Base-by-base conservation (phyloP, 2,888 invertebrate species). In the Hylaea fasciaria region DNA sequence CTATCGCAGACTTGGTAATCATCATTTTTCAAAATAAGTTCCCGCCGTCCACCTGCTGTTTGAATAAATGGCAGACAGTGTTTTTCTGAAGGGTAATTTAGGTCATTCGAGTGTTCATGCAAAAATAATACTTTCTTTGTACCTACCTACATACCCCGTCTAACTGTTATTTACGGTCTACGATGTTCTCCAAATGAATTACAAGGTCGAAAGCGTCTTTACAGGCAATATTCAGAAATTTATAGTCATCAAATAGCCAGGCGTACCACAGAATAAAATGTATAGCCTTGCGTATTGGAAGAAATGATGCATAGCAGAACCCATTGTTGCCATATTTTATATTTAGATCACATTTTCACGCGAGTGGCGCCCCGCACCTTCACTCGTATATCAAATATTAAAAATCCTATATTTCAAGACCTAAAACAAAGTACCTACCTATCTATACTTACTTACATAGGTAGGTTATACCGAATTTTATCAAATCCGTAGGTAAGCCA, bases 21-120 rank as follows among this genome's bases (percentile, higher is more conserved):
- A 64, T 62, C 59, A 65, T 69, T 66, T 60, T 64, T 69, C 65
- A 66, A 58, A 66, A 64, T 62, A 65, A 57, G 49, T 53, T 62
- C 56, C 48, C 49, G 39, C 44, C 56, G 52, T 56, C 56, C 56
- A 61, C 61, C 56, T 53, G 62, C 62, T 62, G 56, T 62, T 52
- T 52, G 57, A 57, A 62, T 57, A 62, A 62, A 62, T 62, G 57
- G 52, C 49, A 63, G 52, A 57, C 48, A 62, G 64, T n/a, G 58
- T 64, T 62, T 65, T 65, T 58, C 59, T 41, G 48, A 32, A 56
- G 56, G 43, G 64, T 62, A 62, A 66, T 65, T 65, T 65, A 62
- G 69, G 63, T 65, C 65, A 63, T 58, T 64, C 59, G 55, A 44
- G 32, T 64, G 62, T 64, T 59, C 59, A 66, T 61, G 61, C 54